These are phyloP conservation scores for Bufo gargarizans DNA, from an alignment of 2,113 vertebrate species.

Conservation along the genomic window DNA sequence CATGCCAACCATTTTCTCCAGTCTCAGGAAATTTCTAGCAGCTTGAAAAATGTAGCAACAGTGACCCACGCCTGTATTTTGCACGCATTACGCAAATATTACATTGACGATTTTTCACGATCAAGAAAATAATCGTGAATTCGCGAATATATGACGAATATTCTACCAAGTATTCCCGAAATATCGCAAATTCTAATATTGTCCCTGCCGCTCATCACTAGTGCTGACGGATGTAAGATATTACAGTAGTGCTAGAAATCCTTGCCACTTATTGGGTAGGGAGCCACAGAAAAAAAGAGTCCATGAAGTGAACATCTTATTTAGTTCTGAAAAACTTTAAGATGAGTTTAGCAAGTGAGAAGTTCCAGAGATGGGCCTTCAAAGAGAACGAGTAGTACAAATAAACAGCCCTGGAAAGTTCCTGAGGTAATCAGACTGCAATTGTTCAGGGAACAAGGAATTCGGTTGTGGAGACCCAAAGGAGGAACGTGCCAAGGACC, in stretches of 20 bases:
- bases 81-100: too few species aligned
- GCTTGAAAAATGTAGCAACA: too few species aligned
- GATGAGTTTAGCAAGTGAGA: not conserved
- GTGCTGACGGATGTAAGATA: not conserved
- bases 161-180: too few species aligned
- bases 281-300: not conserved
- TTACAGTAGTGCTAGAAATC: not conserved
- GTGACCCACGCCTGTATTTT: too few species aligned
- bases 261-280: not conserved
- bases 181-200: too few species aligned
- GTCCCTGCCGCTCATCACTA: not conserved
- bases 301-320: not conserved
- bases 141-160: too few species aligned
- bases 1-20: too few species aligned
- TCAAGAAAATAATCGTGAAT: too few species aligned
- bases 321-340: not conserved
- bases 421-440: not conserved
- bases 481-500: not conserved
- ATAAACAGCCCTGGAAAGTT: not conserved
- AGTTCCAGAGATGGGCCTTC: not conserved
- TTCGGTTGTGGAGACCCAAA: not conserved
- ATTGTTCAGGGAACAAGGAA: constrained; percentile 10
- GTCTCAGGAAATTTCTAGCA: too few species aligned
- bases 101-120: too few species aligned
- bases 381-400: constrained; percentile 7